Base-by-base conservation (phyloP, 2,888 invertebrate genomes). In the Pristionchus entomophagus region DNA sequence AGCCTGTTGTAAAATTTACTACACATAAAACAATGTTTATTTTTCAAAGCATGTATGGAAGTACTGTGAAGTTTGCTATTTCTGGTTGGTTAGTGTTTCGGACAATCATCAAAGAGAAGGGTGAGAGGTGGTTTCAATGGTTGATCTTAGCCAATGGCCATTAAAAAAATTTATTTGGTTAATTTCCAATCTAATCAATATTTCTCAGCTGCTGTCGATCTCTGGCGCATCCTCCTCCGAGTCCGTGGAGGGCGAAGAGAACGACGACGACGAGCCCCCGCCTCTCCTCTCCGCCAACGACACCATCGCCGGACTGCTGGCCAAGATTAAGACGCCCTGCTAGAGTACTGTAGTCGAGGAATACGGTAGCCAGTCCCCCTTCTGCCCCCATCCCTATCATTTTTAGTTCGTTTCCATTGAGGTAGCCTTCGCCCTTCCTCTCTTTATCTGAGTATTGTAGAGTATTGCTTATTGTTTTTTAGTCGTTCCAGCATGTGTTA, bases 251-350 rank as follows among this genome's bases (percentile, higher is more conserved):
- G 41, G 41, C 6, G 38, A 35, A 26, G 41, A 35, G 17, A 51
- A 80, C 32, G 78, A 80, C 1, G 26, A 26, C 1, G 49, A 80
- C 19, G 78, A 80, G 3, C 51, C 49, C 22, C 78, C 78, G 6
- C 78, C 78, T 26, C 26, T 17, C 17, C 35, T 80, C 19, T 80
- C 78, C 32, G 51, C 78, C 35, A 80, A 80, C 35, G 78, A 80
- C 19, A 51, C 78, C 35, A 51, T 80, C 32, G 78, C 78, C 1
- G 51, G 51, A n/a, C 26, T 80, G 14, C 78, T 80, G 8, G 78
- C 78, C 35, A 80, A 80, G 78, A 80, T 80, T 80, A 80, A 80
- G 78, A 22, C 51, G 4, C 78, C 78, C 29, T 80, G 78, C 12
- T 80, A 80, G 41, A 73, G 41, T 45, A n/a, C 26, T n/a, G 73